These are phyloP conservation scores for Eptatretus burgeri DNA, from an alignment of 2,113 vertebrate genomes.

Conservation along the genomic window DNA sequence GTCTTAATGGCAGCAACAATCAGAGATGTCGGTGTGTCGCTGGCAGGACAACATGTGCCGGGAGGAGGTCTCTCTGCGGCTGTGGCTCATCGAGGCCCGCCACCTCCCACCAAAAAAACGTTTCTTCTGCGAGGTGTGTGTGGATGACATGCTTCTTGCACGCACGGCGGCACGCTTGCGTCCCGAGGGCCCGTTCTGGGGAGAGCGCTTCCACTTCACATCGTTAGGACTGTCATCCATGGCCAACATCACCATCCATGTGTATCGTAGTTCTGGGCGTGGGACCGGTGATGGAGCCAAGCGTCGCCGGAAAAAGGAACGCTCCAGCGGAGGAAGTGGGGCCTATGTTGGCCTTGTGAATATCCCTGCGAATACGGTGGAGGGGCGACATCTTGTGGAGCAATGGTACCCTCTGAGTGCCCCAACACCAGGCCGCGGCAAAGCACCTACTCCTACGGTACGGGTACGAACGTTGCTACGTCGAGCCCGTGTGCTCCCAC, in stretches of 20 bases:
- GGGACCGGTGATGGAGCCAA: background rate
- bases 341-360: conserved; percentile 25
- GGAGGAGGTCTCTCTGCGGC: conserved; percentile 36
- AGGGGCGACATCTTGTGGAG: conserved; percentile 26
- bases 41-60: conserved; percentile 44
- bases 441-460: conserved; percentile 21
- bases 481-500: conserved; percentile 40
- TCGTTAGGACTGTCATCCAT: conserved; percentile 42
- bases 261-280: conserved; percentile 19
- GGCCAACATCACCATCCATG: conserved; percentile 29
- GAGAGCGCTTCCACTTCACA: conserved; percentile 50
- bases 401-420: conserved; percentile 31
- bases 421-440: conserved; percentile 13
- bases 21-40: background rate
- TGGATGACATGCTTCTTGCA: conserved; percentile 43
- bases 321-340: background rate
- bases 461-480: conserved; percentile 38
- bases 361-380: conserved; percentile 17
- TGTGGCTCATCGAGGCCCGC: conserved; percentile 67
- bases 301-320: background rate
- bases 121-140: conserved; percentile 42
- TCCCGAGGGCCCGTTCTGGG: conserved; percentile 24
- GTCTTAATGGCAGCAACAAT: no score
- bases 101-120: conserved; percentile 23
- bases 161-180: conserved; percentile 33